Percentiles rank a stretch among this genome's conserved stretches.
Conservation (phyloP, 2,797 vertebrate genomes). For the Anguilla megastoma region DNA sequence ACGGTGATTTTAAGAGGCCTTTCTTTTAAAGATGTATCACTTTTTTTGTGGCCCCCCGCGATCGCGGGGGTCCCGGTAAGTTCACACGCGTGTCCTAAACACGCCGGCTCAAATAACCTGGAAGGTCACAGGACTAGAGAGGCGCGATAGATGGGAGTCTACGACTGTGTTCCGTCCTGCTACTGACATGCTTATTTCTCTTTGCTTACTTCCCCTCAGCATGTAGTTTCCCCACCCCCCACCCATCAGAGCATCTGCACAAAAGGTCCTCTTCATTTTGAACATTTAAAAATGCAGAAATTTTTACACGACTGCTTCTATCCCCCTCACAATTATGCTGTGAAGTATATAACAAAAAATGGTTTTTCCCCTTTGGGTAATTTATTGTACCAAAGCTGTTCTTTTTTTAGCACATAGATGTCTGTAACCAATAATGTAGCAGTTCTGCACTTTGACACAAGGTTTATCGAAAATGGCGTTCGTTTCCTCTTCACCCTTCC, state of each 20-base stretch:
- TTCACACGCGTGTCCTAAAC: conserved; percentile 98
- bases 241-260: conserved; percentile 91
- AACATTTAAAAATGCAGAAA: conserved; percentile 84
- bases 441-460: conserved; percentile 99
- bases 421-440: conserved; percentile 99
- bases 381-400: conserved; percentile 99
- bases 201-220: conserved; percentile 79
- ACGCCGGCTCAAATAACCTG: conserved; percentile 91
- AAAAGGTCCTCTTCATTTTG: conserved; percentile 93
- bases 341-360: conserved; percentile 95
- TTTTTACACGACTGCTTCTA: conserved; percentile 98
- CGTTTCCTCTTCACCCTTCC: conserved; percentile 74
- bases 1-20: conserved; percentile 99
- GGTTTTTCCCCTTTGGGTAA: conserved; percentile 98
- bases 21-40: conserved; percentile 93
- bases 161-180: conserved; percentile 89
- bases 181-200: conserved; percentile 64
- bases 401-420: conserved; percentile 99
- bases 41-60: conserved; percentile 88
- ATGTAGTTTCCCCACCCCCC: conserved; percentile 83
- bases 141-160: conserved; percentile 91
- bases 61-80: conserved; percentile 97
- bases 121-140: conserved; percentile 93
- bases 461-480: conserved; percentile 87
- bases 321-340: conserved; percentile 99